Conservation (phyloP, 2,797 vertebrate species). For the Antennarius maculatus region DNA sequence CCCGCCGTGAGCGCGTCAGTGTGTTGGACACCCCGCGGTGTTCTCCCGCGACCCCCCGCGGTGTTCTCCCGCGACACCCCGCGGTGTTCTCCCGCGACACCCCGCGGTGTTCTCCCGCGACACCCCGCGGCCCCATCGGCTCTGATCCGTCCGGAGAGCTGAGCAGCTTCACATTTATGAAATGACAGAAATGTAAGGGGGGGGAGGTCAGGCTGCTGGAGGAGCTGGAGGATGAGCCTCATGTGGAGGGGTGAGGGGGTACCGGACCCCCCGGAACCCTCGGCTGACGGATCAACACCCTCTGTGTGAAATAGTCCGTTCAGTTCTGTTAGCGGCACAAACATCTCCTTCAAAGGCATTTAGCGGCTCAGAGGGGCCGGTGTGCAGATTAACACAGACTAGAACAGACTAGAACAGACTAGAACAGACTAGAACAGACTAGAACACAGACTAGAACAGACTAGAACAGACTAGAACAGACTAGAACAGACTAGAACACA, state of each 20-base stretch:
- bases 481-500: too few species aligned
- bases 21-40: not conserved
- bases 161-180: slow-evolving; percentile 38
- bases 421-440: too few species aligned
- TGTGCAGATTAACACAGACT: slow-evolving; percentile 33
- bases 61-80: not conserved
- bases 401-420: too few species aligned
- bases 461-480: too few species aligned
- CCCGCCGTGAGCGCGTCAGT: not conserved
- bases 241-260: slow-evolving; percentile 72
- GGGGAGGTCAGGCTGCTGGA: slow-evolving; percentile 23
- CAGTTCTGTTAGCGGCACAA: slow-evolving; percentile 69
- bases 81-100: not conserved
- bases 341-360: slow-evolving; percentile 77
- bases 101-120: not conserved
- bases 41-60: not conserved
- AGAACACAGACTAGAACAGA: too few species aligned
- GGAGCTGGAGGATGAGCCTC: slow-evolving; percentile 61
- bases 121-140: not conserved
- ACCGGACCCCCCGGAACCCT: slow-evolving; percentile 74
- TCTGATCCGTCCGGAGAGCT: slow-evolving; percentile 26
- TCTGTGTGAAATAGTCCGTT: slow-evolving; percentile 75
- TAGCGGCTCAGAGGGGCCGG: slow-evolving; percentile 38
- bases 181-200: slow-evolving; percentile 27
- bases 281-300: slow-evolving; percentile 73